Evolutionary conservation across 1,140 invertebrate species (phyloP).

Genomic region (Sitobion miscanthi): DNA sequence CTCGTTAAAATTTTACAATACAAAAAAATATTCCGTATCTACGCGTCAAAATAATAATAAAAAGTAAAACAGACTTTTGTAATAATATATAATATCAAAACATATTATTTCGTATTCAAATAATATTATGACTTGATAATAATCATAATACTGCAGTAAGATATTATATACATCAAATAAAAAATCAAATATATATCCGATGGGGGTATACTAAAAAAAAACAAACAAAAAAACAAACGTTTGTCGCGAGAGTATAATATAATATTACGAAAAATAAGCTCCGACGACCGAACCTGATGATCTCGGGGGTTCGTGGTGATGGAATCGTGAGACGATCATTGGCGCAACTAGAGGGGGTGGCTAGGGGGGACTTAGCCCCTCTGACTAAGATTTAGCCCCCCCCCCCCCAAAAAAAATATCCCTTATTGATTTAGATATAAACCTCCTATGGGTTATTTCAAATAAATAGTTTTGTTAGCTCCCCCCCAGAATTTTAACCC

Average conservation of each 20-base stretch:
- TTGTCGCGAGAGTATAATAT: neutral
- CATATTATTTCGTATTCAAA: conserved; percentile 15
- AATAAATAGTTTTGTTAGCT: too few relatives aligned
- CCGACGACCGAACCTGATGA: neutral
- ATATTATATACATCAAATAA: conserved; percentile 11
- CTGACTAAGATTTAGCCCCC: too few relatives aligned
- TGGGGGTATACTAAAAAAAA: neutral
- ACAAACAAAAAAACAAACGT: conserved; percentile 1
- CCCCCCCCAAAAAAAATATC: too few relatives aligned
- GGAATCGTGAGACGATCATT: neutral
- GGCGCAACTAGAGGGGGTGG: too few relatives aligned
- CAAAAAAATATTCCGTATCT: conserved; percentile 6
- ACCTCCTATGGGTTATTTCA: too few relatives aligned
- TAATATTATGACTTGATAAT: conserved; percentile 29
- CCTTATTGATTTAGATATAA: too few relatives aligned
- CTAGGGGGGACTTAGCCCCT: too few relatives aligned
- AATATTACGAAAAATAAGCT: conserved; percentile 13
- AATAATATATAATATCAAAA: conserved; percentile 14
- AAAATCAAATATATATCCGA: conserved; percentile 3
- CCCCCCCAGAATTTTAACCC: too few relatives aligned
- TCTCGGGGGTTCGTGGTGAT: neutral
- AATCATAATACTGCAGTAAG: conserved; percentile 35
- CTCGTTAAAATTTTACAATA: neutral
- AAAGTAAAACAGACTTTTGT: conserved; percentile 48
- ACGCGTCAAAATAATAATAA: neutral